Evolutionary conservation across 2,888 invertebrate genomes (phyloP), one percentile per base, ranked within the genome.

Genomic region (Nebria salina): DNA sequence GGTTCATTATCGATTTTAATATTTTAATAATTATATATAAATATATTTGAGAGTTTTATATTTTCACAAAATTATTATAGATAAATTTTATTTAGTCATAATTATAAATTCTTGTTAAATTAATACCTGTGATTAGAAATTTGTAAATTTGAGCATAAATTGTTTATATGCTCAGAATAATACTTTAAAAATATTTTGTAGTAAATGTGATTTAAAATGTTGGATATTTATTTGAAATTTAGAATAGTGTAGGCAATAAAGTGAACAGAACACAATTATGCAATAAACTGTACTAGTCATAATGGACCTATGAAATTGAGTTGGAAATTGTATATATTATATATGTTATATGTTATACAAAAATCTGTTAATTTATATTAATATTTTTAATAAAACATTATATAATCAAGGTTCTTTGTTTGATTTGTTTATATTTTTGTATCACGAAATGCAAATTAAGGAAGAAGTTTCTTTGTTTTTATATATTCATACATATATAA

Each of bases 361-460:
- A 79, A 66, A 75, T 75, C 72, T 79, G 79, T 79, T 79, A 79
- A 79, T 79, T 79, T 79, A 75, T 79, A 79, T 79, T 66, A 79
- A 79, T 74, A 74, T 79, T 79, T 79, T 66, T 79, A 79, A 79
- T 79, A 79, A 79, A 79, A 79, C 73, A 64, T 65, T 76, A 70
- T 54, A 76, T 66, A 68, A 70, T 68, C 25, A 75, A 34, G 41
- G 25, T 66, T 41, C n/a, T 11, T 76, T 6, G 68, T 65, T 13
- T 20, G 25, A 42, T 15, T 34, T 42, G 41, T 15, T 73, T 66
- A 66, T 66, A 76, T 68, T 42, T 66, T 66, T 34, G 26, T 76
- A 34, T 15, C 41, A 76, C 42, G 65, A 66, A 76, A 66, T 41
- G 3, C 41, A 15, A 34, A 34, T 34, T 34, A 34, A 34, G 2